Evolutionary conservation across 2,797 vertebrate species (phyloP).

Genomic region (Microchirus variegatus): DNA sequence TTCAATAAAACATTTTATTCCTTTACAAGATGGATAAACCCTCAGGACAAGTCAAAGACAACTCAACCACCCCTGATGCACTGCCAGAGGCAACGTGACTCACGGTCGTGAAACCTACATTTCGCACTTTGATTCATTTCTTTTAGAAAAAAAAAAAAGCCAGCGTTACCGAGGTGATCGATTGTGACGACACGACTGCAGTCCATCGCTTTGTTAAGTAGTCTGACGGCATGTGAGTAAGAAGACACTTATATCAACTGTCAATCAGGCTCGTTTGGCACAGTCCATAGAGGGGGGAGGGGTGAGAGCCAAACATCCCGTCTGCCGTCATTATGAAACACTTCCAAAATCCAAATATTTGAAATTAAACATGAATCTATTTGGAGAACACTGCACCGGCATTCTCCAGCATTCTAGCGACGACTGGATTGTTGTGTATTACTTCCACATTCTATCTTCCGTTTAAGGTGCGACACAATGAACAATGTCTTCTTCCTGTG

Average conservation of each 20-base stretch:
- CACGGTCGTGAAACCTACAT: slow-evolving; percentile 25
- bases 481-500: slow-evolving; percentile 1
- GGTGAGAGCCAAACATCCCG: slow-evolving; percentile 19
- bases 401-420: neutral
- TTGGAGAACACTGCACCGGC: neutral
- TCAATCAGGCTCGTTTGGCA: slow-evolving; percentile 62
- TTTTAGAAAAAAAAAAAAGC: slow-evolving; percentile 10
- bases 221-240: slow-evolving; percentile 52
- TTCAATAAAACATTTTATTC: slow-evolving; percentile 60
- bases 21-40: slow-evolving; percentile 35
- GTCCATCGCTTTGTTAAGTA: slow-evolving; percentile 36
- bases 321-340: slow-evolving; percentile 14
- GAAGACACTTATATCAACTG: slow-evolving; percentile 39
- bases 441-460: neutral
- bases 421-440: neutral
- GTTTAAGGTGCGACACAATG: slow-evolving; percentile 4
- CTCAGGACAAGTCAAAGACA: slow-evolving; percentile 40
- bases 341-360: slow-evolving; percentile 11
- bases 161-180: slow-evolving; percentile 22
- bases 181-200: slow-evolving; percentile 34
- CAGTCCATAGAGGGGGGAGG: slow-evolving; percentile 16
- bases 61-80: slow-evolving; percentile 32
- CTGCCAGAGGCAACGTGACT: slow-evolving; percentile 34
- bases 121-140: slow-evolving; percentile 27
- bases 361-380: neutral